Base-by-base conservation (phyloP, 2,888 invertebrate species). In the Nomada lathburiana region DNA sequence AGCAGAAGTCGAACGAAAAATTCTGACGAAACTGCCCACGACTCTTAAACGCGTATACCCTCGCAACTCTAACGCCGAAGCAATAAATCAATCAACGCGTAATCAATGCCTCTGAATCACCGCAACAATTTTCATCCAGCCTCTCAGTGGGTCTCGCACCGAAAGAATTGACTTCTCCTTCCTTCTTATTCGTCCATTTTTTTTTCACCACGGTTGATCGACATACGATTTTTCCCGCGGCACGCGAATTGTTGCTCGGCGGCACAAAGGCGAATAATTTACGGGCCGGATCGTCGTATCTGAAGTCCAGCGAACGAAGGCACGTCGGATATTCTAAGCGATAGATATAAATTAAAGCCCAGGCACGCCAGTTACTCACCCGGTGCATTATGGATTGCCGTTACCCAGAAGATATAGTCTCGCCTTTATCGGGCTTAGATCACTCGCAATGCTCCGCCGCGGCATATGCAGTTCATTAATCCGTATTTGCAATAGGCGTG, bases 401-500 rank as follows among this genome's bases (percentile, higher is more conserved):
- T 80, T 78, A 71, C 76, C 57, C 20, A 60, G 70, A 69, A 88
- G 82, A 86, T 85, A 87, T 64, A 79, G 78, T 86, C 86, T 82
- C 86, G 70, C 82, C 70, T 91, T 90, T 91, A 91, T 91, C 91
- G 87, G 89, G 90, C 89, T 91, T 90, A 89, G 91, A 91, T 91
- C 90, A 90, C 88, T 84, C 86, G 89, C 90, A 89, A 90, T 89
- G 89, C 87, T 79, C 86, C 85, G 89, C 83, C 88, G 88, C 85
- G 91, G 91, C 89, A 89, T 91, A 90, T 90, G 88, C 88, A 80
- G 72, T 88, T 90, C 91, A 90, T 91, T 91, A 91, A 91, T 90
- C 89, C 89, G 90, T 89, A 90, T 91, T 90, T 89, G 90, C 88
- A 84, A 86, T 88, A 86, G 86, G 85, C 85, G 80, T 77, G 74